phyloP scores from a whole-genome alignment of 2,113 vertebrate species.

The Limanda limanda region DNA sequence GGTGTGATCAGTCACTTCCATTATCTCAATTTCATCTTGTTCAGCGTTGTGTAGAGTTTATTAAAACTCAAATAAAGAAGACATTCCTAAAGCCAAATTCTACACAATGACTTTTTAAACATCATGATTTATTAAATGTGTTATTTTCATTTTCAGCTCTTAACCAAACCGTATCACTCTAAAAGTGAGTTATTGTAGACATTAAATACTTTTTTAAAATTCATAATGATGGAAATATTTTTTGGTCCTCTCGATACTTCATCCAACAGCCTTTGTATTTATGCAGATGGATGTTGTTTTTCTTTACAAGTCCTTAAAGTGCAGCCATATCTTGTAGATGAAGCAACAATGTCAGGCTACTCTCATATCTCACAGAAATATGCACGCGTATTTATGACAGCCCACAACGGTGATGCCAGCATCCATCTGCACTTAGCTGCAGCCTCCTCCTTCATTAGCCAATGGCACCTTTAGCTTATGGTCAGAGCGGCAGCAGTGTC shows the following conservation, averaged over 20 bases:
- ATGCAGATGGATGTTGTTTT: slow-evolving; percentile 60
- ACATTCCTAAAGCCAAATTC: too few species aligned
- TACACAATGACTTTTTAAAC: too few species aligned
- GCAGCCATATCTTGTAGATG: slow-evolving; percentile 44
- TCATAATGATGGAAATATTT: background rate
- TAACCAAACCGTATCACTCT: too few species aligned
- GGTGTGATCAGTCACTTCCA: too few species aligned
- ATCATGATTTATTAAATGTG: too few species aligned
- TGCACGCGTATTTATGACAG: slow-evolving; percentile 61
- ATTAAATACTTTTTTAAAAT: too few species aligned
- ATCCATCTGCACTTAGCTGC: slow-evolving; percentile 71
- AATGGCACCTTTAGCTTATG: slow-evolving; percentile 82
- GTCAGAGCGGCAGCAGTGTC: slow-evolving; percentile 74
- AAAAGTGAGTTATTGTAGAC: too few species aligned
- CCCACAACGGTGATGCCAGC: slow-evolving; percentile 46
- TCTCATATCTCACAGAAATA: slow-evolving; percentile 62
- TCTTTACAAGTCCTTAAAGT: slow-evolving; percentile 63
- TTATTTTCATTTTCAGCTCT: too few species aligned
- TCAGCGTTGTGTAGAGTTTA: slow-evolving; percentile 82
- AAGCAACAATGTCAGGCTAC: slow-evolving; percentile 56
- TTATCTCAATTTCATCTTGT: slow-evolving; percentile 39
- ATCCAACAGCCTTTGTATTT: slow-evolving; percentile 30
- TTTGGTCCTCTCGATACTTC: background rate
- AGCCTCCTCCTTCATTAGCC: slow-evolving; percentile 79
- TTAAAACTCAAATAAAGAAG: slow-evolving; percentile 81